Evolutionary conservation across 1,140 invertebrate species (phyloP).

Genomic region (Lordiphosa collinella): DNA sequence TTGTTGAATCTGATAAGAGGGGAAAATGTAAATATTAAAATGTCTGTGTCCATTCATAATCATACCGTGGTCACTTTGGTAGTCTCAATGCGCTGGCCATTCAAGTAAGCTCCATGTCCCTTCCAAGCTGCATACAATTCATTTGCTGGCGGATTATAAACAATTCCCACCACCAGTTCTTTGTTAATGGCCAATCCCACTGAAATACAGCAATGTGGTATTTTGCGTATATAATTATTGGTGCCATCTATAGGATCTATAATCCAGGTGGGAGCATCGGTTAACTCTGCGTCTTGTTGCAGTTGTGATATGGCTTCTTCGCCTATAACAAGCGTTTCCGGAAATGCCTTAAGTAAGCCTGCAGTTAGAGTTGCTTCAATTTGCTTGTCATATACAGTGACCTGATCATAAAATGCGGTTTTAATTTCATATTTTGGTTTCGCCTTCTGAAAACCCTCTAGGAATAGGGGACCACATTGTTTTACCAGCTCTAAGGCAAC

Average conservation of each 20-base stretch:
- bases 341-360: slow-evolving; percentile 82
- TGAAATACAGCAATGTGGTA: slow-evolving; percentile 85
- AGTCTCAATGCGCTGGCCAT: slow-evolving; percentile 82
- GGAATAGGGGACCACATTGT: slow-evolving; percentile 61
- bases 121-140: slow-evolving; percentile 86
- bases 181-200: slow-evolving; percentile 85
- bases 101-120: slow-evolving; percentile 87
- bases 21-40: not conserved
- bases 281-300: slow-evolving; percentile 81
- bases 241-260: slow-evolving; percentile 91
- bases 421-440: slow-evolving; percentile 82
- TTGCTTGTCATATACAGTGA: slow-evolving; percentile 87
- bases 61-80: slow-evolving; percentile 54
- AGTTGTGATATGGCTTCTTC: slow-evolving; percentile 85
- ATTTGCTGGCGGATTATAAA: slow-evolving; percentile 89
- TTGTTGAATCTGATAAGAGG: slow-evolving; percentile 24
- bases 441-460: slow-evolving; percentile 81
- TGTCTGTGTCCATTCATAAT: not conserved
- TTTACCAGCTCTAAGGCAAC: slow-evolving; percentile 56
- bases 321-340: slow-evolving; percentile 89
- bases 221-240: slow-evolving; percentile 86
- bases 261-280: slow-evolving; percentile 92
- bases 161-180: slow-evolving; percentile 84
- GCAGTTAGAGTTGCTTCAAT: slow-evolving; percentile 85
- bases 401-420: slow-evolving; percentile 84